Conservation (phyloP, 2,797 vertebrate genomes). For the Catostomus latipinnis region DNA sequence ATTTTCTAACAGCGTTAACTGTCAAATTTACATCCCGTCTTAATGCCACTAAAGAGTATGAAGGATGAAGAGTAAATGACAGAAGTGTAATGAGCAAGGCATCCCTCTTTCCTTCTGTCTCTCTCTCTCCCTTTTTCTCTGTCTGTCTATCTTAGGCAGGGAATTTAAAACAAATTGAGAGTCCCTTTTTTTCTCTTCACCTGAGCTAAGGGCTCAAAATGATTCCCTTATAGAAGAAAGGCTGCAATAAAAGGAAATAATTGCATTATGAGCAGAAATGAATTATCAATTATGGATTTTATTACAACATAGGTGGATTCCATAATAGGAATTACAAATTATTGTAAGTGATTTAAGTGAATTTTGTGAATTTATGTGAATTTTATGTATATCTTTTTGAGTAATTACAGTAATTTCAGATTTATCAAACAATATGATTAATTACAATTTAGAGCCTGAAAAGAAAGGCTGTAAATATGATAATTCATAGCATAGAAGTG, state of each 20-base stretch:
- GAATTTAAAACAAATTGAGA: constrained; percentile 89
- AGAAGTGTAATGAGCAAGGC: constrained; percentile 99
- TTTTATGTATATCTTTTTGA: neutral
- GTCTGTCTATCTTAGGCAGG: constrained; percentile 85
- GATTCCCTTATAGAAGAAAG: constrained; percentile 10
- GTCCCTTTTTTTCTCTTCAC: constrained; percentile 72
- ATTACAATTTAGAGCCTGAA: neutral
- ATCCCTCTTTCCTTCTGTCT: constrained; percentile 80
- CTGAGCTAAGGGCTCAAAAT: constrained; percentile 74
- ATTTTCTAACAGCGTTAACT: constrained; percentile 99
- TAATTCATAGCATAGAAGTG: neutral
- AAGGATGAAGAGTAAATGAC: constrained; percentile 99
- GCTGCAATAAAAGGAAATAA: constrained; percentile 48
- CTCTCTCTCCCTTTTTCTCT: constrained; percentile 68
- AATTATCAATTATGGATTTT: constrained; percentile 33
- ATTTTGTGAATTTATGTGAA: too few species aligned
- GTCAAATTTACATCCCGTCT: constrained; percentile 99
- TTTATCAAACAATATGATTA: neutral
- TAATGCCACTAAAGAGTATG: constrained; percentile 99
- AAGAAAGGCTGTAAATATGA: too few species aligned
- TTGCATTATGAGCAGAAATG: constrained; percentile 20
- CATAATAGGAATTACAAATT: constrained; percentile 36
- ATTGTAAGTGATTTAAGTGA: constrained; percentile 21
- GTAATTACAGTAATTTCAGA: too few species aligned
- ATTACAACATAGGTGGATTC: constrained; percentile 22